Evolutionary conservation across 1,140 invertebrate species (phyloP).

Genomic region (Cotesia typhae): DNA sequence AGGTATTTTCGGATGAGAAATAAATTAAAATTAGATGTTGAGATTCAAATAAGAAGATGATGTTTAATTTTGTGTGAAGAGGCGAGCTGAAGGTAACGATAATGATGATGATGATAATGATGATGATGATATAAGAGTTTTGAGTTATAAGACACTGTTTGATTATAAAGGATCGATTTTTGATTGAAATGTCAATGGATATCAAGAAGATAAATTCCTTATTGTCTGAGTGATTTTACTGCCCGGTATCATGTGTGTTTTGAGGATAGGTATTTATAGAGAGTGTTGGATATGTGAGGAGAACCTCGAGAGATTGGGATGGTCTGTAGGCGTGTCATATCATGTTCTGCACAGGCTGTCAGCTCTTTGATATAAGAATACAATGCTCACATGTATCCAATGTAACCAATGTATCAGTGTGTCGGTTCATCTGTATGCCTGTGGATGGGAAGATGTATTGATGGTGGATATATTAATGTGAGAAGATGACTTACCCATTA

Average conservation of each 20-base stretch:
- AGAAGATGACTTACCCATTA: background rate
- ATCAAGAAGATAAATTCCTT: background rate
- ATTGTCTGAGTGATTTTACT: constrained; percentile 3
- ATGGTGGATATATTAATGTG: background rate
- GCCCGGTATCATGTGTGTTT: background rate
- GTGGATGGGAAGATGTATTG: background rate
- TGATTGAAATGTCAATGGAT: constrained; percentile 25
- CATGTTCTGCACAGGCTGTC: constrained; percentile 12
- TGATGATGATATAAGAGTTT: no score
- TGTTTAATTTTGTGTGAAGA: no score
- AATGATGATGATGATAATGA: no score
- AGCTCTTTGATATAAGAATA: constrained; percentile 22
- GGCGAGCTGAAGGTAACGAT: no score
- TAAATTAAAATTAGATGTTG: no score
- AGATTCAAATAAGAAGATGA: no score
- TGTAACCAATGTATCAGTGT: background rate
- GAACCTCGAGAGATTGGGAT: constrained; percentile 23
- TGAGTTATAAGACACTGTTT: background rate
- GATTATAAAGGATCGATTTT: background rate
- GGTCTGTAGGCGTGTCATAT: constrained; percentile 27
- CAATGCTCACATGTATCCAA: background rate
- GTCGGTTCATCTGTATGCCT: no score
- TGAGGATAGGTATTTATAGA: background rate
- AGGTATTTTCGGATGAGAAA: no score
- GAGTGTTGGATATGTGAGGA: background rate